Base-by-base conservation (phyloP, 2,888 invertebrate genomes). In the Unio delphinus region DNA sequence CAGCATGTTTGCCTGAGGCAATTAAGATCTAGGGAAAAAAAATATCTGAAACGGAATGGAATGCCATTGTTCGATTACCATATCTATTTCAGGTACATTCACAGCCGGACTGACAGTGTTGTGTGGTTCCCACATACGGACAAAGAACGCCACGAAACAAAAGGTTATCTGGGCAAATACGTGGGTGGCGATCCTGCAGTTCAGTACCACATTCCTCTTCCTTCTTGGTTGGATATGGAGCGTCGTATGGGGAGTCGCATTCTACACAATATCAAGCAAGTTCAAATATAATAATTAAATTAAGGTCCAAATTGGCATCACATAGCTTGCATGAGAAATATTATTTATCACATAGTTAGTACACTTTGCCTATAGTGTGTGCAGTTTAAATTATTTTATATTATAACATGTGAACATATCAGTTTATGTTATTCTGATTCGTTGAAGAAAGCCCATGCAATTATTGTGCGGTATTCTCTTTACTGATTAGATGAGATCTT, bases 201-300 rank as follows among this genome's bases (percentile, higher is more conserved):
- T 87, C 65, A 54, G 85, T 58, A 86, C 88, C 59, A 82, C 88
- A 20, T 84, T 87, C 69, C 75, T 88, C 45, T 76, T 87, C 60
- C 80, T 88, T 45, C 77, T 88, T 15, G 88, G 88, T n/a, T 89
- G 88, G 87, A 84, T 88, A 28, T 89, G 88, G 88, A 87, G 87
- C 75, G 81, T 89, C 68, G 81, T 85, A 57, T 89, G 88, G 88
- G 88, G 86, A 20, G 79, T 80, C 1, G 84, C 86, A n/a, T 89
- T 89, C 73, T 69, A 88, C 64, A 76, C 82, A 45, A 83, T 86
- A 63, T 83, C 88, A 70, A 79, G 87, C 88, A 77, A 78, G 82
- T 45, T 45, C 45, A 11, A 11, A 45, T 45, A 45, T 11, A 11
- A 11, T 2, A 45, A 11, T 11, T 11, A 3, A 11, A 45, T 45